Conservation (phyloP, 2,113 vertebrate species). For the Azemiops feae region DNA sequence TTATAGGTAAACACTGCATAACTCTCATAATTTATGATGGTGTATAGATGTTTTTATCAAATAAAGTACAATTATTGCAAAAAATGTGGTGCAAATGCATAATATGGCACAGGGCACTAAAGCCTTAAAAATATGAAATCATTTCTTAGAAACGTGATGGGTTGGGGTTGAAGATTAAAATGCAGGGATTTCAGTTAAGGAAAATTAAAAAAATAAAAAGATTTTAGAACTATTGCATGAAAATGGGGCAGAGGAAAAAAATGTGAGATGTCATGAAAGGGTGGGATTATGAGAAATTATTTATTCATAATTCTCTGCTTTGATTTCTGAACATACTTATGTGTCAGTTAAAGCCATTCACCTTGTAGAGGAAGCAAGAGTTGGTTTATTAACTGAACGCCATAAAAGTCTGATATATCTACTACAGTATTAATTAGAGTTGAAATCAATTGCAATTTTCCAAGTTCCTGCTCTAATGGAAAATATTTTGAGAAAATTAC, state of each 20-base stretch:
- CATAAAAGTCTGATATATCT: not conserved
- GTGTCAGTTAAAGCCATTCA: not conserved
- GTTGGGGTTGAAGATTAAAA: slow-evolving; percentile 12
- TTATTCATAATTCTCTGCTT: slow-evolving; percentile 29
- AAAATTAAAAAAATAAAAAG: slow-evolving; percentile 5
- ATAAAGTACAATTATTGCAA: not conserved
- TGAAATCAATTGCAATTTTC: slow-evolving; percentile 1
- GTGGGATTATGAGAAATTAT: slow-evolving; percentile 21
- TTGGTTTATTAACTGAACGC: slow-evolving; percentile 9
- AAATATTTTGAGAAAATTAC: not conserved
- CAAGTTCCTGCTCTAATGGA: not conserved
- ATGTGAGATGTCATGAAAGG: slow-evolving; percentile 18
- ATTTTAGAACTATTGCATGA: not conserved
- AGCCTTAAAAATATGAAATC: slow-evolving; percentile 2
- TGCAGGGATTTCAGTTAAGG: not conserved
- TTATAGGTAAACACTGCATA: not conserved
- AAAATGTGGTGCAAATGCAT: not conserved
- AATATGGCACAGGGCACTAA: not conserved
- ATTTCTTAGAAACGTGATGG: slow-evolving; percentile 6
- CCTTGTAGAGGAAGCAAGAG: not conserved
- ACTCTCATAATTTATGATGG: not conserved
- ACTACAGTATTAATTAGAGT: not conserved
- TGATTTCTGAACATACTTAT: slow-evolving; percentile 17
- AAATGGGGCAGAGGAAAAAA: not conserved
- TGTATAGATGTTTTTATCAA: not conserved